Conservation (phyloP, 2,113 vertebrate species). For the Pachypanchax playfairii region DNA sequence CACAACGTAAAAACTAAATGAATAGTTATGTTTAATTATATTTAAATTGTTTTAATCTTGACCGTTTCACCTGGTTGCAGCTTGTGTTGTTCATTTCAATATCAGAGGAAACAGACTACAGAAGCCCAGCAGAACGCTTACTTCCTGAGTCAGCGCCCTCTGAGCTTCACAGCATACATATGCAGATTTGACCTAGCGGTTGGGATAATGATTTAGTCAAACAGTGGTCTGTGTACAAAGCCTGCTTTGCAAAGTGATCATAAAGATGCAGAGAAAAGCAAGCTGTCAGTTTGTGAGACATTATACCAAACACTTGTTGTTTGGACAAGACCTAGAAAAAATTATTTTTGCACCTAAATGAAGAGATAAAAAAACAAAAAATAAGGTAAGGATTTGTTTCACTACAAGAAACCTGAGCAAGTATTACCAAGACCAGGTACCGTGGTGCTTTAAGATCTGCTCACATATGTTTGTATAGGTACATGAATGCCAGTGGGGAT, state of each 20-base stretch:
- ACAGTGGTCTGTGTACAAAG: slow-evolving; percentile 16
- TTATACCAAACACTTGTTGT: slow-evolving; percentile 3
- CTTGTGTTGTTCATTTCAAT: slow-evolving; percentile 52
- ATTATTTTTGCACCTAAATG: neutral
- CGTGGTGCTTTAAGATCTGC: slow-evolving; percentile 21
- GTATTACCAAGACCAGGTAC: slow-evolving; percentile 19
- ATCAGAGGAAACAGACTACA: slow-evolving; percentile 36
- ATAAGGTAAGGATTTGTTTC: slow-evolving; percentile 40
- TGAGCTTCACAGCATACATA: slow-evolving; percentile 54
- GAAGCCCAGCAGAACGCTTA: slow-evolving; percentile 34
- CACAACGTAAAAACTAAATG: slow-evolving; percentile 42
- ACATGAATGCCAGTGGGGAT: slow-evolving; percentile 44
- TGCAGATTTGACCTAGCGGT: slow-evolving; percentile 54
- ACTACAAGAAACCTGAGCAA: slow-evolving; percentile 32
- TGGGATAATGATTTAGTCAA: slow-evolving; percentile 46
- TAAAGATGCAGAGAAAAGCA: slow-evolving; percentile 26
- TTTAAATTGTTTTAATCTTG: slow-evolving; percentile 44
- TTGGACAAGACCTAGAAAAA: slow-evolving; percentile 28
- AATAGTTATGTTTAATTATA: slow-evolving; percentile 35
- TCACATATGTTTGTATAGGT: slow-evolving; percentile 39
- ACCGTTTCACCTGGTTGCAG: slow-evolving; percentile 38
- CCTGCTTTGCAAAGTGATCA: slow-evolving; percentile 22
- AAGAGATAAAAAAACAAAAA: slow-evolving; percentile 2
- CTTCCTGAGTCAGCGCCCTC: slow-evolving; percentile 59
- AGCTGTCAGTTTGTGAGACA: slow-evolving; percentile 21